Evolutionary conservation across 2,113 vertebrate species (phyloP), one percentile per base, ranked within the genome.

Genomic region (Boleophthalmus pectinirostris): DNA sequence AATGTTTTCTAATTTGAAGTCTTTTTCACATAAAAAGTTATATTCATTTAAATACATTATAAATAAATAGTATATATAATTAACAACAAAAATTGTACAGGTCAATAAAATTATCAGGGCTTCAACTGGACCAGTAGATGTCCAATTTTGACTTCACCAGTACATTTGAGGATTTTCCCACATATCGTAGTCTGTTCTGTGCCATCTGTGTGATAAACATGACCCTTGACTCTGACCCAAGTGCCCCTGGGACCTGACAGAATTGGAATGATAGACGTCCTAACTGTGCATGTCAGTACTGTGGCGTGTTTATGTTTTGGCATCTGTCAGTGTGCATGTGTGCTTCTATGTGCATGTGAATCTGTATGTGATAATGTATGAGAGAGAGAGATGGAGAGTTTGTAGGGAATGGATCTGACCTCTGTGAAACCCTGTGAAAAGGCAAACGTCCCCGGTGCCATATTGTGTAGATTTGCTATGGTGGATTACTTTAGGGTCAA

Each of bases 201-300:
- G 38, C 65, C 2, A 0, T 70, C 66, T 20, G 29, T n/a, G 13
- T n/a, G 43, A 67, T 72, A 69, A 75, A 73, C 68, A 82, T 60
- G 69, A 82, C 72, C 64, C 69, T 90, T 87, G 85, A 81, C 72
- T 88, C 79, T 89, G 84, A 87, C 88, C 53, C 84, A 69, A 0
- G 21, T 72, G 77, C 66, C 67, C 75, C 29, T 69, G 72, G 67
- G 78, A 79, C 77, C 79, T 68, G 66, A 60, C 79, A 64, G 75
- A 82, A 18, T 25, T 23, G 29, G 57, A 66, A 16, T 45, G 82
- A 68, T 43, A 54, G 65, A 73, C 51, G 77, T 2, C 38, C 67
- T 51, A 35, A 38, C 69, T 66, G 73, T 82, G 54, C 13, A 10
- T 82, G 72, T 35, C 63, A 68, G 54, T 29, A 35, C 73, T 69